Base-by-base conservation (phyloP, 2,797 vertebrate genomes). In the Halcyon leucocephala region DNA sequence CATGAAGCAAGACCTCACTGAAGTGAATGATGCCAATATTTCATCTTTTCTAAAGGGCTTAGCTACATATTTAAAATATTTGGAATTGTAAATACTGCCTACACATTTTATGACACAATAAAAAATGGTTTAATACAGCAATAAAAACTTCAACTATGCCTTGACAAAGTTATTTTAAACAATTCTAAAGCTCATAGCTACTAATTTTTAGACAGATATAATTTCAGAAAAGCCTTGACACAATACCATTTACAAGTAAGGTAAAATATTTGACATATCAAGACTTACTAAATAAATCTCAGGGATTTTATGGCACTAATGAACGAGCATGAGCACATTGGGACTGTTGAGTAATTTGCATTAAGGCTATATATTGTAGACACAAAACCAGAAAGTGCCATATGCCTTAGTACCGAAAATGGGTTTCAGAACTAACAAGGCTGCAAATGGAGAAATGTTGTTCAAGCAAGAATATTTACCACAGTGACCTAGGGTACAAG, bases 81-180 rank as follows among this genome's bases (percentile, higher is more conserved):
- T 96, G 89, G 5, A 96, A 97, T 94, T 93, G 61, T 95, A 97
- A 97, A 97, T 95, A 97, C 51, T 92, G 71, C 62, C 89, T 93
- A 57, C 88, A 79, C 51, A 49, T 89, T 97, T 97, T 97, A 97
- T 8, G 92, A 62, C 70, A 84, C 69, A 96, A 95, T 96, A 95
- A 97, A 97, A 97, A 92, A 60, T 92, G n/a, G 69, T 96, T 97
- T 92, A 97, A 95, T 93, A 60, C 19, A 90, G 74, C 80, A 90
- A 86, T 95, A 85, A 97, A 98, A 97, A 60, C 42, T 42, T 93
- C 90, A 96, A 97, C 95, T 95, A 83, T 82, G 62, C 65, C 72
- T 95, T 95, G 71, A 85, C 42, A 92, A 95, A 92, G 74, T 97
- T 97, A 93, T 96, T 96, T 94, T 71, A 97, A 96, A 96, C 74